Evolutionary conservation across 2,888 invertebrate species (phyloP), one percentile per base, ranked within the genome.

Genomic region (Podabrus alpinus): DNA sequence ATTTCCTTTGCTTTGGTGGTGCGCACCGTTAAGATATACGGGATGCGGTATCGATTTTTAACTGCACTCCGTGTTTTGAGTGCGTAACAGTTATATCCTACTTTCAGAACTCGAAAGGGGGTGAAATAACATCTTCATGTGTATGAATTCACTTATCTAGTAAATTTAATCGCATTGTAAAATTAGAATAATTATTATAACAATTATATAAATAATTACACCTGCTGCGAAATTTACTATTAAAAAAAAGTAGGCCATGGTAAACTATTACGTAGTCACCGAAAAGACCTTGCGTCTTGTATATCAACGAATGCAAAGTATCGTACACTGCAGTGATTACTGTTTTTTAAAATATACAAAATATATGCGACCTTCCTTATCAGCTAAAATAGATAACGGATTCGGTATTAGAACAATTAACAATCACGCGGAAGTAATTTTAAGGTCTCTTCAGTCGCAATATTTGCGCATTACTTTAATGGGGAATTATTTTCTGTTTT

Each of bases 211-310:
- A 71, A 45, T 45, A 45, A 73, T 78, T 72, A 72, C 76, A 77
- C 79, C 76, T 76, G 78, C 83, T 81, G 84, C 83, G 82, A 81
- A 60, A 67, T 75, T 78, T 76, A 80, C 80, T 80, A 80, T 78
- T 75, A 69, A 66, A 74, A 78, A 79, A 85, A 83, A 17, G 17
- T 85, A 89, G 89, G 88, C 87, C 88, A 86, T 83, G 87, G 84
- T 83, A 79, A 84, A 78, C 80, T 78, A 80, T 82, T 83, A 82
- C 84, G 84, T 85, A 82, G 78, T 81, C 83, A 83, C 16, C 29
- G 60, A 13, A 61, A 82, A 83, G 81, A 84, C 83, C 82, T 83
- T 83, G 82, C 82, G 80, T 81, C 80, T 77, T 76, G 71, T 70
- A 62, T 66, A 75, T 75, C 79, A 74, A 76, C 78, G 75, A 76